A percentile compares a stretch with the other conserved stretches of the same genome.
phyloP scores from a whole-genome alignment of 23 tunicate genomes.

The Halocynthia roretzi region DNA sequence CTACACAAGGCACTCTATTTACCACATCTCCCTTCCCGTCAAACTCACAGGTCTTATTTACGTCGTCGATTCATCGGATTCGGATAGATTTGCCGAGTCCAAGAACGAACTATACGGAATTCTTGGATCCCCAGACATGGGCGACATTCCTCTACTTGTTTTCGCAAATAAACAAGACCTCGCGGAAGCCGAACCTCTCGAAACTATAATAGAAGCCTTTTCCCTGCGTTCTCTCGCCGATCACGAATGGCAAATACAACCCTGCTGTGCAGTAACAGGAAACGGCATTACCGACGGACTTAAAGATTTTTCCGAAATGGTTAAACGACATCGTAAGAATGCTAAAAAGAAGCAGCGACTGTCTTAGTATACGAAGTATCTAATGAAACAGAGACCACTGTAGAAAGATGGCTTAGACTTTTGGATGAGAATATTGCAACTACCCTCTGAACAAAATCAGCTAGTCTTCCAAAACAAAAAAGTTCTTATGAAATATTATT shows the following conservation, averaged over 20 bases:
- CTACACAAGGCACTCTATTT: too few relatives aligned
- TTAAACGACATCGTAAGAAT: conserved; percentile 6
- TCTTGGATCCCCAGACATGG: conserved; percentile 23
- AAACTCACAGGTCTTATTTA: conserved; percentile 51
- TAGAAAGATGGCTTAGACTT: too few relatives aligned
- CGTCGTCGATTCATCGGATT: conserved; percentile 64
- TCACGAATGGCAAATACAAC: conserved; percentile 45
- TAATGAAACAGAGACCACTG: too few relatives aligned
- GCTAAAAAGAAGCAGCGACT: too few relatives aligned
- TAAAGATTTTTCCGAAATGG: conserved; percentile 23
- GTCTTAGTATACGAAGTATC: too few relatives aligned
- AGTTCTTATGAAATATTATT: too few relatives aligned
- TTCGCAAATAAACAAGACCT: conserved; percentile 78
- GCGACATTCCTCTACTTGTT: conserved; percentile 44
- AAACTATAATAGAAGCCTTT: conserved; percentile 36
- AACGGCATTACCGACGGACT: conserved; percentile 57
- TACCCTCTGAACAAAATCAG: too few relatives aligned
- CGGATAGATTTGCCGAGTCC: conserved; percentile 43
- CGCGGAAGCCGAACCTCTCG: conserved; percentile 33
- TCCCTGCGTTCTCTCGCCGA: conserved; percentile 6
- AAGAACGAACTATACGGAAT: conserved; percentile 49
- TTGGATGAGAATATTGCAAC: too few relatives aligned
- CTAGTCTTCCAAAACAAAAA: too few relatives aligned
- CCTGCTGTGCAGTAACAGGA: conserved; percentile 59
- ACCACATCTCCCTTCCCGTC: not conserved